Percentiles rank a stretch among this genome's conserved stretches.
Evolutionary conservation across 2,797 vertebrate genomes (phyloP).

Genomic region (Sternarchorhynchus goeldii): DNA sequence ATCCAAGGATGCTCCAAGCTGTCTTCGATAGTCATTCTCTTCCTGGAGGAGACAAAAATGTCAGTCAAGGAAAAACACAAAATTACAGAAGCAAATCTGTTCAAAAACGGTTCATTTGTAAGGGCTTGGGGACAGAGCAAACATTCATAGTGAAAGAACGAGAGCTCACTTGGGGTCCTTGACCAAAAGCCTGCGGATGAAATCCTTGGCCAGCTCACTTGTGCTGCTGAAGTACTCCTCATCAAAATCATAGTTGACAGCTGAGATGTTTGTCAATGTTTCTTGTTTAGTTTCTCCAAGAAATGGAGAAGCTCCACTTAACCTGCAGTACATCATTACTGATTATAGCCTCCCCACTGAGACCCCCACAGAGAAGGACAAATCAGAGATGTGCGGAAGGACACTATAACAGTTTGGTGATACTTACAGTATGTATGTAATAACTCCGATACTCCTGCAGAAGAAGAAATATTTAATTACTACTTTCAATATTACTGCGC

Average conservation of each 20-base stretch:
- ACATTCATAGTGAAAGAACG: not conserved
- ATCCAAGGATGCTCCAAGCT: constrained; percentile 97
- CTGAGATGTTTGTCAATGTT: constrained; percentile 95
- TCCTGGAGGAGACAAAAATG: constrained; percentile 71
- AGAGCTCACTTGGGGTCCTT: constrained; percentile 92
- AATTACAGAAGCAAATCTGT: not conserved
- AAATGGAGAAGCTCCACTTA: constrained; percentile 94
- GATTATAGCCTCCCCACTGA: not conserved
- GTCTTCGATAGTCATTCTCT: constrained; percentile 94
- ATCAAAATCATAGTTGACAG: constrained; percentile 94
- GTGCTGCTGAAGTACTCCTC: constrained; percentile 97
- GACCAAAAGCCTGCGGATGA: constrained; percentile 92
- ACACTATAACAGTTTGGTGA: constrained; percentile 17
- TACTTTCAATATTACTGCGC: too few species aligned
- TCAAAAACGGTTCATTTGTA: not conserved
- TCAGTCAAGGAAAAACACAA: not conserved
- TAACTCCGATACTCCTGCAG: constrained; percentile 94
- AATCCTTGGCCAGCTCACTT: constrained; percentile 97
- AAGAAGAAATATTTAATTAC: constrained; percentile 45
- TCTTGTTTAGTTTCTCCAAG: constrained; percentile 97
- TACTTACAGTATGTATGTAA: constrained; percentile 98
- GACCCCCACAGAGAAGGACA: not conserved
- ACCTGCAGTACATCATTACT: constrained; percentile 64
- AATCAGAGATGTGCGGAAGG: not conserved
- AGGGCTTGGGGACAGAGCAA: not conserved